Conservation (phyloP, 2,888 invertebrate genomes). For the Gymnosoma rotundatum region DNA sequence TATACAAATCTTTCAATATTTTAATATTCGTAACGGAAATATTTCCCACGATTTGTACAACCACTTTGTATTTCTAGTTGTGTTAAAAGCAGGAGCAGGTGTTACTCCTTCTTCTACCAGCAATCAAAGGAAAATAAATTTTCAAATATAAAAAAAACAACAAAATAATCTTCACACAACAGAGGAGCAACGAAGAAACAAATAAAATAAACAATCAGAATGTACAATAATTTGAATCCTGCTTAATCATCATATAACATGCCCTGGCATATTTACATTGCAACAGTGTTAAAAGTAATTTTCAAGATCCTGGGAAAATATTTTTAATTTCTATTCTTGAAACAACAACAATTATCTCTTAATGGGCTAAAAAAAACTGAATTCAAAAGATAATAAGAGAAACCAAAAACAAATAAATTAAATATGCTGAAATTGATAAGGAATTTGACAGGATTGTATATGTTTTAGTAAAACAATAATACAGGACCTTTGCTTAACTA, state of each 20-base stretch:
- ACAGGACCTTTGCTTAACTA: too few species aligned
- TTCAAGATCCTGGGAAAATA: constrained; percentile 66
- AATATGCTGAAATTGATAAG: constrained; percentile 21
- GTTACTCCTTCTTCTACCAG: constrained; percentile 65
- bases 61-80: constrained; percentile 27
- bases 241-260: constrained; percentile 64
- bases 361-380: neutral
- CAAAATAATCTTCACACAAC: constrained; percentile 23
- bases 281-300: constrained; percentile 49
- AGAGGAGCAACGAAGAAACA: neutral
- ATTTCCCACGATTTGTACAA: constrained; percentile 67
- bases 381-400: neutral
- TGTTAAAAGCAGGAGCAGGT: constrained; percentile 62
- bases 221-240: constrained; percentile 69
- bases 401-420: constrained; percentile 21
- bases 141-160: constrained; percentile 12
- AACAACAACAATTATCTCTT: constrained; percentile 30
- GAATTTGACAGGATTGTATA: constrained; percentile 57
- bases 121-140: neutral
- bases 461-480: neutral
- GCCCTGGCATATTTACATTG: constrained; percentile 17
- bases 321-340: constrained; percentile 29
- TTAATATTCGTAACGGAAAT: constrained; percentile 55
- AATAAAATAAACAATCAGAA: constrained; percentile 32
- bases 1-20: constrained; percentile 24